These are phyloP conservation scores for Mya arenaria DNA, from an alignment of 1,140 invertebrate species.

Conservation along the genomic window DNA sequence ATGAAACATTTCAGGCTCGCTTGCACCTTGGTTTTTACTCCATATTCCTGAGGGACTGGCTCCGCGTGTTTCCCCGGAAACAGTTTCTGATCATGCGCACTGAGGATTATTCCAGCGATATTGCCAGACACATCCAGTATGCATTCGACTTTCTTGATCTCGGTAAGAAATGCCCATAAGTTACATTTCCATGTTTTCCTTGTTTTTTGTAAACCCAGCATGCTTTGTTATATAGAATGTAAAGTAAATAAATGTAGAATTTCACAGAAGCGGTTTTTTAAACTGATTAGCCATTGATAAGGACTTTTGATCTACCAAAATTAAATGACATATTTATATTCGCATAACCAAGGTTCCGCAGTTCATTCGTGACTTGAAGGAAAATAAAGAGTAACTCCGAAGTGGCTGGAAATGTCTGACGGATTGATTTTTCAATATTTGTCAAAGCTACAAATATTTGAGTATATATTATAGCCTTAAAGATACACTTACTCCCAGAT, in stretches of 20 bases:
- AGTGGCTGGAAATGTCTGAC: no score
- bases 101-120: slow-evolving; percentile 92
- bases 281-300: no score
- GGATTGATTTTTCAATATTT: no score
- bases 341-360: no score
- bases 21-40: slow-evolving; percentile 52
- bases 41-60: slow-evolving; percentile 51
- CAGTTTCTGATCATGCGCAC: slow-evolving; percentile 85
- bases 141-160: slow-evolving; percentile 84
- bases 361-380: no score
- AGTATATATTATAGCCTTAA: no score
- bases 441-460: no score
- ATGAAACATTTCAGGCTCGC: slow-evolving; percentile 41
- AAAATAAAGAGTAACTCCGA: no score
- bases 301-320: not conserved
- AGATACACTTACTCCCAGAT: no score
- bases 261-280: not conserved
- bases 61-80: slow-evolving; percentile 50
- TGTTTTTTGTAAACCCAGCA: not conserved
- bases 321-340: no score
- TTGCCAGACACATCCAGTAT: slow-evolving; percentile 90
- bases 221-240: not conserved
- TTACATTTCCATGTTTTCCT: no score
- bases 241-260: not conserved
- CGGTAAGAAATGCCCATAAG: no score